Evolutionary conservation across 2,797 vertebrate species (phyloP).

Genomic region (Sebastes aleutianus): DNA sequence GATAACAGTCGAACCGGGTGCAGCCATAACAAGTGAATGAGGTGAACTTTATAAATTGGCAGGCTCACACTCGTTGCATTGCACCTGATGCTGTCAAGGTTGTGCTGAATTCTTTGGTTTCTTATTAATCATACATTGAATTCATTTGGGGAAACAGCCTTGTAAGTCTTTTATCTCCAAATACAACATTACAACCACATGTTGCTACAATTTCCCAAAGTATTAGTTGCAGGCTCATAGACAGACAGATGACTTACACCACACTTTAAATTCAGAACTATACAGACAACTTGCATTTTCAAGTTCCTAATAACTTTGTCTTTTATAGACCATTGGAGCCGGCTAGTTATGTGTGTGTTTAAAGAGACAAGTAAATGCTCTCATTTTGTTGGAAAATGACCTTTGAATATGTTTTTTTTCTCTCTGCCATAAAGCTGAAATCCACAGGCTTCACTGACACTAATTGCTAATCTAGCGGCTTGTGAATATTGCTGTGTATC

Average conservation of each 20-base stretch:
- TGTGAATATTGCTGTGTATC: constrained; percentile 52
- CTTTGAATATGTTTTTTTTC: constrained; percentile 42
- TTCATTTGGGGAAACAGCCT: background rate
- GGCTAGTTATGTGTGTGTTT: constrained; percentile 9
- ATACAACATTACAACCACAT: background rate
- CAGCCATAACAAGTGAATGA: background rate
- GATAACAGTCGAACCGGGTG: background rate
- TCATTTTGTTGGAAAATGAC: constrained; percentile 43
- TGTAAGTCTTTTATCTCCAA: background rate
- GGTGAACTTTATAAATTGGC: background rate
- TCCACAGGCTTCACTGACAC: constrained; percentile 38
- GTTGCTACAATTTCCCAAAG: background rate
- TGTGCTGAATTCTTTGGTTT: constrained; percentile 19
- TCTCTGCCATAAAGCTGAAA: constrained; percentile 45
- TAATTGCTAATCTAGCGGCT: constrained; percentile 55
- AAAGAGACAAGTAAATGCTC: constrained; percentile 10
- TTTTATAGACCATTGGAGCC: constrained; percentile 19
- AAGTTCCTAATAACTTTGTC: constrained; percentile 12
- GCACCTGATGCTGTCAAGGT: background rate
- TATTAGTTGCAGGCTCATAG: background rate
- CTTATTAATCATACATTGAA: constrained; percentile 4
- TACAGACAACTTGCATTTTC: constrained; percentile 15
- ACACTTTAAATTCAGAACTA: background rate
- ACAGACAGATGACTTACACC: background rate
- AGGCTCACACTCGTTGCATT: background rate